These are phyloP conservation scores for Stictocephala bisonia DNA, from an alignment of 2,888 invertebrate species.

Conservation along the genomic window DNA sequence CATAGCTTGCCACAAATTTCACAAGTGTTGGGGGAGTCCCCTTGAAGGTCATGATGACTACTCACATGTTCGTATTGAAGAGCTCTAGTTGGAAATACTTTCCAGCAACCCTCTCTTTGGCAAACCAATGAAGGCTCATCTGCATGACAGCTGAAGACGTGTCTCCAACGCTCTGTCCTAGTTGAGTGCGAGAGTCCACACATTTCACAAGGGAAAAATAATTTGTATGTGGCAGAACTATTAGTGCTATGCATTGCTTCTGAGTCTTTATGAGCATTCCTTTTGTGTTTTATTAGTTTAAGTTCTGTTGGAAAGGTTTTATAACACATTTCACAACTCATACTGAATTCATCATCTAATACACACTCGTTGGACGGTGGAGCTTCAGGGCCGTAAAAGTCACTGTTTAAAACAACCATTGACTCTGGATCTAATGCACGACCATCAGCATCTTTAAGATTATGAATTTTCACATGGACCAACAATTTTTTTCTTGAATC, in stretches of 20 bases:
- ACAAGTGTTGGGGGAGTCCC: conserved; percentile 61
- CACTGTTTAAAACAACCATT: conserved; percentile 59
- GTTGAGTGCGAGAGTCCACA: conserved; percentile 66
- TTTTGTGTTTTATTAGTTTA: conserved; percentile 66
- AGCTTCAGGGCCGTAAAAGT: conserved; percentile 55
- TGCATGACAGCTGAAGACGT: conserved; percentile 64
- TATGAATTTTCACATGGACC: conserved; percentile 69
- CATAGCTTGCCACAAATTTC: conserved; percentile 67
- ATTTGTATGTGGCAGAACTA: conserved; percentile 49
- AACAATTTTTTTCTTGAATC: conserved; percentile 68
- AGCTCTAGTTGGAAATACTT: conserved; percentile 65
- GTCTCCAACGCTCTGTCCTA: conserved; percentile 67
- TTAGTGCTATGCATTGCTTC: conserved; percentile 44
- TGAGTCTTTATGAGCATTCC: conserved; percentile 62
- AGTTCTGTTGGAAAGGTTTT: conserved; percentile 66
- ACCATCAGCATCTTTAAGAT: conserved; percentile 64
- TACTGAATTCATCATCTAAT: conserved; percentile 46
- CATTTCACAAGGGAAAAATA: conserved; percentile 64
- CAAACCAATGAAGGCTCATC: conserved; percentile 62
- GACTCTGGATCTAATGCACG: conserved; percentile 60
- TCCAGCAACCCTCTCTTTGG: conserved; percentile 56
- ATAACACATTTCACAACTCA: conserved; percentile 65
- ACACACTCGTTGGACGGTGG: conserved; percentile 43
- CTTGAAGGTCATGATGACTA: conserved; percentile 65
- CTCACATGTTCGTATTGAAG: conserved; percentile 64